These are phyloP conservation scores for Heliconius hermathena DNA, from an alignment of 1,140 invertebrate species.

Conservation along the genomic window DNA sequence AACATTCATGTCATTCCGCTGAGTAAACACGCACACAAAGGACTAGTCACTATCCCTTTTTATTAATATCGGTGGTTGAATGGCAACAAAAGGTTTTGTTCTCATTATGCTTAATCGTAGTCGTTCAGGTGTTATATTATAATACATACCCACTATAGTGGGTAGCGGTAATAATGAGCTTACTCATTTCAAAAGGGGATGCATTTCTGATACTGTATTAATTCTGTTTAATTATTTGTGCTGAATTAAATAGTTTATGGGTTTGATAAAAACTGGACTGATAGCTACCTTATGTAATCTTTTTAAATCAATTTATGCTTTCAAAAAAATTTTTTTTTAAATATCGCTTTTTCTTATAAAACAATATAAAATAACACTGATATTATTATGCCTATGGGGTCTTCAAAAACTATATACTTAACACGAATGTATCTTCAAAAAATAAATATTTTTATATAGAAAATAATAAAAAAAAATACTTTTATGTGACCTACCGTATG, in stretches of 20 bases:
- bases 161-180: slow-evolving; percentile 62
- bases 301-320: no score
- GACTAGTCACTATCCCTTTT: slow-evolving; percentile 68
- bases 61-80: slow-evolving; percentile 76
- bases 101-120: slow-evolving; percentile 72
- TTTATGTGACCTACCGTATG: no score
- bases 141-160: slow-evolving; percentile 27
- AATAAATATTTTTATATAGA: no score
- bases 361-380: no score
- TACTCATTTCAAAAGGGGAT: slow-evolving; percentile 38
- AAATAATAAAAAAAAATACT: no score
- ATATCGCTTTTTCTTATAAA: no score
- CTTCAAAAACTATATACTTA: no score
- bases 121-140: slow-evolving; percentile 76
- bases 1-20: slow-evolving; percentile 72
- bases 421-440: no score
- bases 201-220: slow-evolving; percentile 16
- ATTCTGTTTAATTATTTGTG: neutral
- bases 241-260: neutral
- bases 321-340: no score
- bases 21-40: slow-evolving; percentile 72
- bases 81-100: slow-evolving; percentile 71
- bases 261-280: no score
- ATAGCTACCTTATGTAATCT: neutral
- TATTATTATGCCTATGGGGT: no score